Evolutionary conservation across 2,113 vertebrate species (phyloP), one percentile per base, ranked within the genome.

Genomic region (Strix uralensis): DNA sequence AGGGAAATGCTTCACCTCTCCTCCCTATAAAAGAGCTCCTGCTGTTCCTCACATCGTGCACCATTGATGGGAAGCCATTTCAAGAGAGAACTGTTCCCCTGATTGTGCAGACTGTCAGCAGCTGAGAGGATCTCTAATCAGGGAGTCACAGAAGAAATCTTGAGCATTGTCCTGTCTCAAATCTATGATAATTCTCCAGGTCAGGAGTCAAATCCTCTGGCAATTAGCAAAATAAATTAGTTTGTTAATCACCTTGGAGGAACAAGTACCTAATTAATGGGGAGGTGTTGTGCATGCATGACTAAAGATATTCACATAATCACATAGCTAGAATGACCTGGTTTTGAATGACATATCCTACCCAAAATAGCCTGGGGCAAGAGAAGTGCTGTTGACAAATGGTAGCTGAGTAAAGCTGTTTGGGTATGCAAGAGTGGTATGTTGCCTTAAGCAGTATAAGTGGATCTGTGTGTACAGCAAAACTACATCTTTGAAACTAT

Each of bases 381-480:
- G 51, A 94, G 65, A 93, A 94, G 21, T n/a, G 61, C 57, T 92
- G 61, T 84, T 96, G 94, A 81, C 86, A 96, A 95, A 84, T 65
- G 80, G 83, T 29, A 86, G 57, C 18, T n/a, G 27, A 92, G 92
- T 59, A 91, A 86, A 94, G 61, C 81, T 79, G 55, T 80, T 96
- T 87, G 77, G 61, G 69, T 75, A 94, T 92, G 86, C 95, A 87
- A 79, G 69, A 86, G 61, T 0, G 2, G 49, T 91, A 59, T 9
- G 36, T 51, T 81, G 92, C 92, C 96, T 88, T 93, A 71, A 93
- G 95, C 95, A 67, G 30, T 92, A 6, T 81, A 81, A 91, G 65
- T 71, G 80, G 81, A 86, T 79, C 34, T 55, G 25, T 75, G 65
- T 26, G 44, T 81, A 94, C 14, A 79, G 83, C 44, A 89, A 92